Base-by-base conservation (phyloP, 2,113 vertebrate genomes). In the Trachemys scripta region DNA sequence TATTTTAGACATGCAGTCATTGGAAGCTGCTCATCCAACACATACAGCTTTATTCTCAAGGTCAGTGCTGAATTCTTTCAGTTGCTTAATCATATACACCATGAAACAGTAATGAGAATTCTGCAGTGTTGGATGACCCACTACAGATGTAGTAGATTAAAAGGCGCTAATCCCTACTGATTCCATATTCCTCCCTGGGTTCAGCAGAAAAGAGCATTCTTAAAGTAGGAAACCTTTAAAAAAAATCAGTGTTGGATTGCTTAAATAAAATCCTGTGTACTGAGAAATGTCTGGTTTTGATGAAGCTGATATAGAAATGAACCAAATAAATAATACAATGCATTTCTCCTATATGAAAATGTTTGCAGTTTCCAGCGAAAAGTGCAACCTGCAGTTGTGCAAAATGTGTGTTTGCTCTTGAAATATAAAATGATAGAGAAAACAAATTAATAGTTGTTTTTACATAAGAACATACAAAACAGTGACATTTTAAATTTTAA, bases 91-190 rank as follows among this genome's bases (percentile, higher is more conserved):
- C 96, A 97, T 89, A 98, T 93, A 89, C 95, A 97, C 92, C 89
- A 97, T 84, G 85, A 90, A 94, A 96, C 83, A 94, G 56, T 97
- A 98, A 97, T 93, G 96, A 98, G 91, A 94, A 90, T 88, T 91
- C 78, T 82, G 84, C 80, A 95, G 96, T 81, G 80, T 42, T 96
- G 92, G 96, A 81, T 96, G 97, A 97, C 95, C 98, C 87, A 75
- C 90, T 96, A 94, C 98, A 98, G 98, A 98, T 98, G 98, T 96
- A 98, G 98, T 95, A 98, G 98, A 99, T 99, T 99, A 99, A 97
- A 97, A 98, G 97, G 98, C 88, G 50, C 95, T 98, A 98, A 99
- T 98, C 98, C 96, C 95, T 88, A 96, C 96, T 97, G 97, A 98
- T 98, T 98, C 92, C 83, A 94, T 65, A 87, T 96, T 97, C 89